These are phyloP conservation scores for Empidonax alnorum DNA, from an alignment of 2,113 vertebrate species.

Conservation along the genomic window DNA sequence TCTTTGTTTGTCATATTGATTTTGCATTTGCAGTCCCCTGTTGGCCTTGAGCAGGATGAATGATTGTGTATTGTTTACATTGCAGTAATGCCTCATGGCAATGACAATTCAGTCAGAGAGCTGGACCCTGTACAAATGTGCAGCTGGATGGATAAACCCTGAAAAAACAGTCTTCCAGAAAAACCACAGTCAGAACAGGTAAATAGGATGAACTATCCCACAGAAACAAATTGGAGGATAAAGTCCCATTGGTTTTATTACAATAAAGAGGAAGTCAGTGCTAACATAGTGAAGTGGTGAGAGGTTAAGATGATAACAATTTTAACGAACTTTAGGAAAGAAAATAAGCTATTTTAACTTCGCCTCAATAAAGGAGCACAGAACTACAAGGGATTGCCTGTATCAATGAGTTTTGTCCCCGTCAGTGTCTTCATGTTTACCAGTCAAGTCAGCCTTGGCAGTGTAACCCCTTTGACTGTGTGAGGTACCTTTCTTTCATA, in stretches of 20 bases:
- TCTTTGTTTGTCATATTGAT: constrained; percentile 14
- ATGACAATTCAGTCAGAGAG: background rate
- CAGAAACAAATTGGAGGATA: background rate
- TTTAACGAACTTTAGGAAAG: background rate
- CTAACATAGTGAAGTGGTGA: background rate
- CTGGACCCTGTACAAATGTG: background rate
- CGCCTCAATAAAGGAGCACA: background rate
- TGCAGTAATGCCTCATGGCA: background rate
- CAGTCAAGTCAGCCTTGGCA: background rate
- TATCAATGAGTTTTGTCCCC: background rate
- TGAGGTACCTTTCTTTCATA: background rate
- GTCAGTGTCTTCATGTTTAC: background rate
- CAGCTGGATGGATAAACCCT: constrained; percentile 19
- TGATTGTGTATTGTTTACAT: background rate
- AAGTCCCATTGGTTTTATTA: background rate
- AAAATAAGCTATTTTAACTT: background rate
- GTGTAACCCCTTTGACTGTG: background rate
- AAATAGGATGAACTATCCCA: background rate
- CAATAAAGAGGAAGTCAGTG: background rate
- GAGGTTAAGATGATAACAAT: background rate
- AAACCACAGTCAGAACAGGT: constrained; percentile 8
- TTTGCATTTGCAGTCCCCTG: background rate
- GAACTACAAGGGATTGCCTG: background rate
- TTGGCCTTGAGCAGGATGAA: background rate
- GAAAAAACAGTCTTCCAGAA: background rate